Evolutionary conservation across 2,113 vertebrate species (phyloP), one percentile per base, ranked within the genome.

Genomic region (Terrapene triunguis): DNA sequence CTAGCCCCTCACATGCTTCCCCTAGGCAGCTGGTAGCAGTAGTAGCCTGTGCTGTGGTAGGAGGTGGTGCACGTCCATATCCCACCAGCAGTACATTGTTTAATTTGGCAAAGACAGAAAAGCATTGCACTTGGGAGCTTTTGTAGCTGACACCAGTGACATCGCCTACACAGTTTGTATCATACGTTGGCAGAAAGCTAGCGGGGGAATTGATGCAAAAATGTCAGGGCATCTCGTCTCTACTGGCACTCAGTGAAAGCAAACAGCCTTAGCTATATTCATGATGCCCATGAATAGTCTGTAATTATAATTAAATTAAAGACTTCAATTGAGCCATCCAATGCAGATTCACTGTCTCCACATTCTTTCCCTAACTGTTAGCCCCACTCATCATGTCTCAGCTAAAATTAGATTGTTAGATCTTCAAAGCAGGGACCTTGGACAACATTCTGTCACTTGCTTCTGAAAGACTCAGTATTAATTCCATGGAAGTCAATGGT

Each of bases 391-490:
- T 44, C 38, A 78, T 47, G 44, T 14, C 22, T 27, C 13, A 44
- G 24, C 87, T 88, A 92, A 94, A 95, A 96, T 97, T 94, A 94
- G 92, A 93, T 83, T 94, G 44, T 78, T 92, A 92, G 85, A 65
- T 85, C 87, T 97, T 94, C 95, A 96, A 97, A 97, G 90, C 93
- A 96, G 65, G 69, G 85, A 95, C 81, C 54, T 89, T 94, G 95
- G 96, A 97, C 94, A 95, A 96, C 95, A 95, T 95, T 35, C 9
- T 91, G 74, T 94, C 24, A 90, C 96, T 95, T 25, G 74, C 24
- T 12, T 78, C 24, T 27, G 42, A 47, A 42, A 47, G 42, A 47
- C 25, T 47, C 10, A 27, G 42, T 13, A 44, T 29, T 96, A 89
- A 90, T 93, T 94, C 85, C 80, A 50, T 88, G 89, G 96, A 94